Conservation (phyloP, 2,797 vertebrate species). For the Florisuga fusca region DNA sequence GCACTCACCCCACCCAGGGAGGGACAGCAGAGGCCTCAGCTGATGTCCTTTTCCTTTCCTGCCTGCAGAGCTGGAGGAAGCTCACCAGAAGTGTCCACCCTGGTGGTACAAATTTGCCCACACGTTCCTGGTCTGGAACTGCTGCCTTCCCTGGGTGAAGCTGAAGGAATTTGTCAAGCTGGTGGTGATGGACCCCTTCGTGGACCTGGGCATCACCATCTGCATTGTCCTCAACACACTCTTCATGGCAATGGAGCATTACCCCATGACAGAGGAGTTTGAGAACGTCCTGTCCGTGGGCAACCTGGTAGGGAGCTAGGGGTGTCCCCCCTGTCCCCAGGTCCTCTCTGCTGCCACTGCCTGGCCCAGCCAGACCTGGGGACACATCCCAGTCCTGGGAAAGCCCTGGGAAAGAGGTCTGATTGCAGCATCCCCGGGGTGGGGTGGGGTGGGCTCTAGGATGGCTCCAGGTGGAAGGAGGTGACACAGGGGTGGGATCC, state of each 20-base stretch:
- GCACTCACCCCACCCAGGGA: background rate
- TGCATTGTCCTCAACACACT: conserved; percentile 98
- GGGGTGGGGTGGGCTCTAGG: background rate
- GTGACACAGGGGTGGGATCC: background rate
- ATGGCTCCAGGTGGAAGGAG: background rate
- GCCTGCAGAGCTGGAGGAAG: conserved; percentile 90
- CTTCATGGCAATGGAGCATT: conserved; percentile 99
- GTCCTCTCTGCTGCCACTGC: background rate
- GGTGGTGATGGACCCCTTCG: conserved; percentile 98
- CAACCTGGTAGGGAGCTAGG: conserved; percentile 87
- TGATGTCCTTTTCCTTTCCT: background rate
- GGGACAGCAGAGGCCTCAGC: background rate
- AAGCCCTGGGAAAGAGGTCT: background rate
- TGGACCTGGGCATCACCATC: conserved; percentile 96
- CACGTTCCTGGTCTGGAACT: conserved; percentile 92
- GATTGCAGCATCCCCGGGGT: background rate
- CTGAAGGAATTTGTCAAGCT: conserved; percentile 87
- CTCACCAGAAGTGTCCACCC: conserved; percentile 90
- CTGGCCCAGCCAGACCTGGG: background rate
- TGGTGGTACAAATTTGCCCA: conserved; percentile 96
- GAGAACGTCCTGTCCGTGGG: conserved; percentile 90
- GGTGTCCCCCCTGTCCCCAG: background rate
- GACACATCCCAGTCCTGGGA: background rate
- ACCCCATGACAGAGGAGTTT: conserved; percentile 93
- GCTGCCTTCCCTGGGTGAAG: conserved; percentile 86